These are phyloP conservation scores for Resseliella maxima DNA, from an alignment of 2,888 invertebrate species.

Conservation along the genomic window DNA sequence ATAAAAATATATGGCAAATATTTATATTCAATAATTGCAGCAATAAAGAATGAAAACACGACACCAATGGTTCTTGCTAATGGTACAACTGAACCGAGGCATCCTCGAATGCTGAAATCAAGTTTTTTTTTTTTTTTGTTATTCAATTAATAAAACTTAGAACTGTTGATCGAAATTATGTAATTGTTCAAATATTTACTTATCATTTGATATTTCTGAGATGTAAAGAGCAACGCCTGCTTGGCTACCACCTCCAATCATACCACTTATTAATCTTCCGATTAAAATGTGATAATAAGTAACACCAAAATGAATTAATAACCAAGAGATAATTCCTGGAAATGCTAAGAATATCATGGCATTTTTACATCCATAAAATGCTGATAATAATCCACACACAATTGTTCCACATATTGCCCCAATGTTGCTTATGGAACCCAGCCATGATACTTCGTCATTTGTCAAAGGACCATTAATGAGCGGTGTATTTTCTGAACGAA, in stretches of 20 bases:
- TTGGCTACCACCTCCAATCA: background rate
- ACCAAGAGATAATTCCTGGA: background rate
- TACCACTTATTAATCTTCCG: background rate
- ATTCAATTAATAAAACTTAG: background rate
- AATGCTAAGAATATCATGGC: background rate
- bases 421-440: slow-evolving; percentile 63
- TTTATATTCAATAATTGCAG: background rate
- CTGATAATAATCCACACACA: background rate
- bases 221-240: background rate
- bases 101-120: background rate
- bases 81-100: background rate
- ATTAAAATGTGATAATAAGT: background rate
- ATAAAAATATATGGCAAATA: background rate
- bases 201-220: background rate
- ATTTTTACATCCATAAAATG: background rate
- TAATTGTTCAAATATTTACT: background rate
- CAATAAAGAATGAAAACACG: background rate
- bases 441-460: slow-evolving; percentile 65
- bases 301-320: background rate
- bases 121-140: background rate
- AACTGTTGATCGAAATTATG: background rate
- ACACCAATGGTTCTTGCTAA: background rate
- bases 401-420: slow-evolving; percentile 63
- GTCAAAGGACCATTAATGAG: slow-evolving; percentile 59
- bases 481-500: slow-evolving; percentile 56